phyloP scores from a whole-genome alignment of 2,797 vertebrate genomes.

The Capromys pilorides region DNA sequence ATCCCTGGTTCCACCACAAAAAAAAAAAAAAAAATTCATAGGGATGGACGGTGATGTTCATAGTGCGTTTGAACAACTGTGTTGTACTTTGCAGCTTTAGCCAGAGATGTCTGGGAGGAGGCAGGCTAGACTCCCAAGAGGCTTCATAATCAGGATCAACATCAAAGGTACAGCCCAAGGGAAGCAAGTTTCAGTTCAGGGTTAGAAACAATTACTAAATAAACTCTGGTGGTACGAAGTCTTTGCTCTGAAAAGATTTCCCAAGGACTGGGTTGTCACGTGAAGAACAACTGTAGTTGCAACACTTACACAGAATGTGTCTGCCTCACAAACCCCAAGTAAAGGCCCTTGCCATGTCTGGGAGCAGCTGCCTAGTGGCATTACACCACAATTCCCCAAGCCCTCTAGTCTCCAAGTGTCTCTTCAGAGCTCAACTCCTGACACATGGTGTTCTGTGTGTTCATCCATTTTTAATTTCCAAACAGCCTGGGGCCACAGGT shows the following conservation, averaged over 20 bases:
- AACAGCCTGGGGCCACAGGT: not conserved
- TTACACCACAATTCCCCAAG: fast-evolving
- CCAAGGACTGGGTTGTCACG: not conserved
- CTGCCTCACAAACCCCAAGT: not conserved
- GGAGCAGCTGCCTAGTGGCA: not conserved
- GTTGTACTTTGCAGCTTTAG: not conserved
- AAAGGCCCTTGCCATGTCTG: fast-evolving
- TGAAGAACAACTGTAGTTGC: not conserved
- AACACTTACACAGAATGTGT: too few species aligned
- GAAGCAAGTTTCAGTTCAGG: not conserved
- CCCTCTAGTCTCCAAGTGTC: not conserved
- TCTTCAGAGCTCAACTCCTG: not conserved
- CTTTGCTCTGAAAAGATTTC: not conserved
- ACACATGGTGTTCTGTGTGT: fast-evolving
- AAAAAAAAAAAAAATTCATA: too few species aligned
- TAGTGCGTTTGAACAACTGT: fast-evolving
- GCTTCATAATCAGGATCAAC: too few species aligned
- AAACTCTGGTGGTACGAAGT: not conserved
- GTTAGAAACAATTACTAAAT: fast-evolving
- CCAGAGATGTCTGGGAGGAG: fast-evolving
- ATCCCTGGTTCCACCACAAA: too few species aligned
- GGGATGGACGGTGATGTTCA: not conserved
- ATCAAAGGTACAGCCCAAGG: fast-evolving
- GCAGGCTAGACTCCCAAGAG: not conserved
- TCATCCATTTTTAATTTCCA: not conserved